These are phyloP conservation scores for Trissolcus japonicus DNA, from an alignment of 2,888 invertebrate species.

Conservation along the genomic window DNA sequence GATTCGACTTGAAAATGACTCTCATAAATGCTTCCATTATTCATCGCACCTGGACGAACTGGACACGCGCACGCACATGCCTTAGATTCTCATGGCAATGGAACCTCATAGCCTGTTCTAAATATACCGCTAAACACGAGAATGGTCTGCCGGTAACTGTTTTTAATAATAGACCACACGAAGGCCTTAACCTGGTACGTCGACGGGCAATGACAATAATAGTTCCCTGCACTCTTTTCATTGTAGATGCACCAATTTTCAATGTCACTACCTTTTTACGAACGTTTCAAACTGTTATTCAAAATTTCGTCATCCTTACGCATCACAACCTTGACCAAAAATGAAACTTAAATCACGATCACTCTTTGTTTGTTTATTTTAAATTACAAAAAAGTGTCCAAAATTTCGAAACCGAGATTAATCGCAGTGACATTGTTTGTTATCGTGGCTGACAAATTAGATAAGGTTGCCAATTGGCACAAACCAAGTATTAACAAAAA, in stretches of 20 bases:
- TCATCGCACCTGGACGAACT: constrained; percentile 31
- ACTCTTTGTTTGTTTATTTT: too few relatives aligned
- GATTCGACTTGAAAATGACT: not conserved
- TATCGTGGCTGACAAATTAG: not conserved
- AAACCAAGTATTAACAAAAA: not conserved
- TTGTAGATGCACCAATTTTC: constrained; percentile 55
- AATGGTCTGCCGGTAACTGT: constrained; percentile 62
- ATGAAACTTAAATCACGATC: too few relatives aligned
- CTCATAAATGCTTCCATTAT: constrained; percentile 20
- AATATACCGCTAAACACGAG: constrained; percentile 63
- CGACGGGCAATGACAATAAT: constrained; percentile 53
- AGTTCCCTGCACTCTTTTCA: constrained; percentile 48
- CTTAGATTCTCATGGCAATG: constrained; percentile 49
- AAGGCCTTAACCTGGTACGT: constrained; percentile 61
- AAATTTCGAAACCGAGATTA: not conserved
- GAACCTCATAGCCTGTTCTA: constrained; percentile 60
- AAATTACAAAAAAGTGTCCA: too few relatives aligned
- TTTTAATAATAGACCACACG: constrained; percentile 70
- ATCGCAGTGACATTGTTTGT: too few relatives aligned
- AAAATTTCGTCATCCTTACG: too few relatives aligned
- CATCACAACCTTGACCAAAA: too few relatives aligned
- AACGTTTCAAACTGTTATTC: not conserved
- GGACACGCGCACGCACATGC: constrained; percentile 21
- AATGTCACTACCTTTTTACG: constrained; percentile 43
- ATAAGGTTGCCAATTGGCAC: constrained; percentile 17